Conservation (phyloP, 2,113 vertebrate species). For the Corythornis vintsioides region DNA sequence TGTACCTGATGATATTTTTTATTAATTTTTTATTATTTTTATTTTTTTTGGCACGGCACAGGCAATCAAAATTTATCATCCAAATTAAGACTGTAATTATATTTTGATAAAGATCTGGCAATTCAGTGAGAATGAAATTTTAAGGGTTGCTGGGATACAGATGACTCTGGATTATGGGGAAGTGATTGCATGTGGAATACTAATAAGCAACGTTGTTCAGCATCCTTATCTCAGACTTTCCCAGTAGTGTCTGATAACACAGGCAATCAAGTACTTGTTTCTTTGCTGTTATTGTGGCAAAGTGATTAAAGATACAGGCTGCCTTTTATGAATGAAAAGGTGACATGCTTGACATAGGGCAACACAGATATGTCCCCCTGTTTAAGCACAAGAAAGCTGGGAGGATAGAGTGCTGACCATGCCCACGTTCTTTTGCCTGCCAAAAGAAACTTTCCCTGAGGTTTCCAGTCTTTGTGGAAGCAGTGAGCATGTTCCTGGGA, state of each 20-base stretch:
- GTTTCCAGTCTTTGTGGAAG: not conserved
- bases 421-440: not conserved
- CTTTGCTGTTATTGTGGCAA: constrained; percentile 75
- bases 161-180: constrained; percentile 85
- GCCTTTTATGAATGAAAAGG: constrained; percentile 77
- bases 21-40: constrained; percentile 28
- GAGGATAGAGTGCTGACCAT: constrained; percentile 22
- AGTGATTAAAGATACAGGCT: constrained; percentile 74
- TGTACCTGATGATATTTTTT: constrained; percentile 55
- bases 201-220: constrained; percentile 78
- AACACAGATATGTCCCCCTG: constrained; percentile 40
- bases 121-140: constrained; percentile 85
- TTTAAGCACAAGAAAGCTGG: constrained; percentile 2
- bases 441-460: constrained; percentile 8
- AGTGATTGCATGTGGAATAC: constrained; percentile 81
- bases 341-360: not conserved
- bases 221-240: constrained; percentile 79
- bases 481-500: not conserved
- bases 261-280: constrained; percentile 75
- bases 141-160: constrained; percentile 90
- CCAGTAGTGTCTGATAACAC: constrained; percentile 75
- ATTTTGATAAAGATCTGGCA: constrained; percentile 87
- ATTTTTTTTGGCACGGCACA: constrained; percentile 69
- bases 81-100: constrained; percentile 85
- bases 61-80: constrained; percentile 82